Evolutionary conservation across 2,797 vertebrate genomes (phyloP).

Genomic region (Poeciliopsis turneri): DNA sequence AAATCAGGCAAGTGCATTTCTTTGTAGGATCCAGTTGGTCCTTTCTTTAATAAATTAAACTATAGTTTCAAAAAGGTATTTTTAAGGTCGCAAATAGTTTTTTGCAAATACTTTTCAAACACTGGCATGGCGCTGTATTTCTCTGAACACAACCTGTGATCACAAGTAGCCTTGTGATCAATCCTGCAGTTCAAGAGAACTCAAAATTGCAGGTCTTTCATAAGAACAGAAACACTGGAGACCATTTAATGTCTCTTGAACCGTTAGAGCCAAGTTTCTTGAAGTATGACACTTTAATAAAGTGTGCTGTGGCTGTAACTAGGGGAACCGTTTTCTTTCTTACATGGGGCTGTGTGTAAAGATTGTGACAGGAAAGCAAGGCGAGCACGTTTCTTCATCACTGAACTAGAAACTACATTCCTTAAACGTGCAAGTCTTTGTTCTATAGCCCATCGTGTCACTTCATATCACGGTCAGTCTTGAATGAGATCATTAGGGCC

Average conservation of each 20-base stretch:
- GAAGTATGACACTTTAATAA: constrained; percentile 19
- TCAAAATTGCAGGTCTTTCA: constrained; percentile 6
- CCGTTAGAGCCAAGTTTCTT: constrained; percentile 19
- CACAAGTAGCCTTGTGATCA: constrained; percentile 2
- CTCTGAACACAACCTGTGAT: constrained; percentile 9
- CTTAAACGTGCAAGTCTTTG: not conserved
- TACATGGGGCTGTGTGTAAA: constrained; percentile 18
- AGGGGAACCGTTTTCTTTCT: not conserved
- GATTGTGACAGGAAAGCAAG: constrained; percentile 16
- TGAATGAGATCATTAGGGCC: not conserved
- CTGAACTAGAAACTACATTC: constrained; percentile 16
- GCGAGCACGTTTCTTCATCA: constrained; percentile 9
- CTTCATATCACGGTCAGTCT: constrained; percentile 2
- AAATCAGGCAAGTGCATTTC: not conserved
- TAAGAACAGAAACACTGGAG: constrained; percentile 8
- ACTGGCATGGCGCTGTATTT: not conserved
- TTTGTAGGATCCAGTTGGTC: not conserved
- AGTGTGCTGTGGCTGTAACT: constrained; percentile 4
- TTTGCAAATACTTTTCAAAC: not conserved
- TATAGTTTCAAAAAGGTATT: not conserved
- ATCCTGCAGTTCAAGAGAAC: not conserved
- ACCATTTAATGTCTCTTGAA: constrained; percentile 13
- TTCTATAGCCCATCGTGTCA: not conserved
- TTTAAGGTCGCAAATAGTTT: not conserved
- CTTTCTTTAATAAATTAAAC: not conserved